phyloP scores from a whole-genome alignment of 2,888 invertebrate species.

The Zhengitettix transpicula region DNA sequence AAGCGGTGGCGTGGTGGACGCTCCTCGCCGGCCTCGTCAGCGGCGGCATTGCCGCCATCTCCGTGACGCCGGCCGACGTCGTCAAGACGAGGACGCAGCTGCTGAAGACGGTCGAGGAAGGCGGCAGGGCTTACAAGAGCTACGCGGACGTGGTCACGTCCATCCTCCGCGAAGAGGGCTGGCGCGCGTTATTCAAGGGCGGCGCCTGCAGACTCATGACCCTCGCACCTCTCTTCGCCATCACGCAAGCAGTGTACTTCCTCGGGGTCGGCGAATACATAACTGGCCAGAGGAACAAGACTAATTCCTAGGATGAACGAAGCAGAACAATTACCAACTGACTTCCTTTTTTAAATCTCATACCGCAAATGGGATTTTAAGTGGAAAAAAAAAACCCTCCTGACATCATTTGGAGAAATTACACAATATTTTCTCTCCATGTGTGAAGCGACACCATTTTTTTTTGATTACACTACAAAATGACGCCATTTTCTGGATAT shows the following conservation, averaged over 20 bases:
- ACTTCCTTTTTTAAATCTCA: too few species aligned
- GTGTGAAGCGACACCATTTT: too few species aligned
- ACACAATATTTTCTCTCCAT: too few species aligned
- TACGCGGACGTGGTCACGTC: neutral
- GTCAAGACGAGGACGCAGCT: neutral
- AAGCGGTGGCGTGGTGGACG: neutral
- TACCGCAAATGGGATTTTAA: too few species aligned
- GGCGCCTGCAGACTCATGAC: neutral
- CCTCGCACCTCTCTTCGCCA: neutral
- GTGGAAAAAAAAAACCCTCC: too few species aligned
- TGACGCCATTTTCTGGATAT: too few species aligned
- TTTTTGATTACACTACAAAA: too few species aligned
- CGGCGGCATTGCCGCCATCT: neutral
- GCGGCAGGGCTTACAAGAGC: neutral
- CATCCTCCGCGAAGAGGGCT: neutral
- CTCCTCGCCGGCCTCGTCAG: neutral
- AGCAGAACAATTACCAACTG: too few species aligned
- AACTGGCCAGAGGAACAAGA: neutral
- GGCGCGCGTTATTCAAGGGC: neutral
- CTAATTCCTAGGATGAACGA: too few species aligned
- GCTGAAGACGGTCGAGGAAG: neutral
- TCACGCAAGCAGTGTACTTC: neutral
- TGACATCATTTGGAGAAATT: too few species aligned
- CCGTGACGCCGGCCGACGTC: neutral
- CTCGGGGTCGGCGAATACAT: neutral